A percentile compares a stretch with the other conserved stretches of the same genome.
Evolutionary conservation across 1,140 invertebrate genomes (phyloP).

Genomic region (Scaptomyza hsui): DNA sequence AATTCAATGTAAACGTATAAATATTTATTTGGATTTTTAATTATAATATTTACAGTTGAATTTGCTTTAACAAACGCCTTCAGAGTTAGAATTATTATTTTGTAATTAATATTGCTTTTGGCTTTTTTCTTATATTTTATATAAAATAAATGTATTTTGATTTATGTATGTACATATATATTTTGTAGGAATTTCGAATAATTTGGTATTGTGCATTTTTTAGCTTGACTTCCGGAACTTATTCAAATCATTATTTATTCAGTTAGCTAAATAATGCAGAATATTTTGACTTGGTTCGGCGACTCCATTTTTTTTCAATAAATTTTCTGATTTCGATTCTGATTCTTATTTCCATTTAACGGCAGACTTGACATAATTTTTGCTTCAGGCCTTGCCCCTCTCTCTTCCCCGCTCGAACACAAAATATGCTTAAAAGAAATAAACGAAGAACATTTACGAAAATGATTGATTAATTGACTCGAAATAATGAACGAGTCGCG

Average conservation of each 20-base stretch:
- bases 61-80: too few relatives aligned
- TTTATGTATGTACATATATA: conserved; percentile 5
- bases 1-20: too few relatives aligned
- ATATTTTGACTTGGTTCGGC: conserved; percentile 9
- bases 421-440: conserved; percentile 30
- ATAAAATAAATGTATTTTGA: too few relatives aligned
- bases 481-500: conserved; percentile 37
- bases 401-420: background rate
- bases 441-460: conserved; percentile 55
- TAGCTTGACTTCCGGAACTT: conserved; percentile 13
- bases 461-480: conserved; percentile 76
- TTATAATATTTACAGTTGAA: too few relatives aligned
- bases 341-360: conserved; percentile 23
- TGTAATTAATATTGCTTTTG: too few relatives aligned
- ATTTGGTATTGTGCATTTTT: background rate
- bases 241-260: conserved; percentile 38
- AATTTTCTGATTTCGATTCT: conserved; percentile 4
- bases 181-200: background rate
- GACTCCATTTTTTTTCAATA: conserved; percentile 30
- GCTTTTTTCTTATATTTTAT: too few relatives aligned
- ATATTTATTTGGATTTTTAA: too few relatives aligned
- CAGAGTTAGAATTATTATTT: too few relatives aligned
- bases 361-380: conserved; percentile 44
- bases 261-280: conserved; percentile 27
- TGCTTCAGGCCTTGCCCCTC: conserved; percentile 13